phyloP scores from a whole-genome alignment of 1,140 invertebrate genomes.

The Bradysia coprophila region DNA sequence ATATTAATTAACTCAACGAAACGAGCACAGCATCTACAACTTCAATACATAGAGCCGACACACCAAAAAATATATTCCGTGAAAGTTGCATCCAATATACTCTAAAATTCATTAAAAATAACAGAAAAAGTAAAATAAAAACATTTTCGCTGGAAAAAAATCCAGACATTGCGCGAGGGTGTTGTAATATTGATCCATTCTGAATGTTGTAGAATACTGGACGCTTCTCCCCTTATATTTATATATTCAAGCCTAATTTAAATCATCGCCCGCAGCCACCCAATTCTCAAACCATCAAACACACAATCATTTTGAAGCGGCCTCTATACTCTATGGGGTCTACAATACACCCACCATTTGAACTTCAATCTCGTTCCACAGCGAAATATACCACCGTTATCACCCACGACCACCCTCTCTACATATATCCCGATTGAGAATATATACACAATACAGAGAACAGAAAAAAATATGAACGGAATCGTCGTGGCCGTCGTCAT shows the following conservation, averaged over 20 bases:
- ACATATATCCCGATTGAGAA: no score
- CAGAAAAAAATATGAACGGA: no score
- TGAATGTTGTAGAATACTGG: neutral
- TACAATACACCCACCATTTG: neutral
- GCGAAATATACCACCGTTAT: neutral
- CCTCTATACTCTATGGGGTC: no score
- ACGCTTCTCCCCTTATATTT: neutral
- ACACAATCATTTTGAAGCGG: neutral
- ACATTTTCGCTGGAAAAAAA: neutral
- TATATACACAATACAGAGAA: no score
- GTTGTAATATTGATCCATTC: neutral
- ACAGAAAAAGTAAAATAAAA: slow-evolving; percentile 2
- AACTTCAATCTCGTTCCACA: neutral
- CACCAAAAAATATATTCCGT: no score
- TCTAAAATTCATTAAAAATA: neutral
- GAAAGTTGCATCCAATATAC: no score
- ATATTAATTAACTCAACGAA: no score
- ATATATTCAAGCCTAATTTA: neutral
- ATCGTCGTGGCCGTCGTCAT: neutral
- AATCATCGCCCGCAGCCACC: neutral
- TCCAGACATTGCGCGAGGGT: neutral
- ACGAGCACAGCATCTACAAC: no score
- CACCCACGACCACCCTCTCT: no score
- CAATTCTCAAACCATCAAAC: neutral
- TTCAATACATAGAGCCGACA: no score